Conservation (phyloP, 2,113 vertebrate genomes). For the Silurus glanis region DNA sequence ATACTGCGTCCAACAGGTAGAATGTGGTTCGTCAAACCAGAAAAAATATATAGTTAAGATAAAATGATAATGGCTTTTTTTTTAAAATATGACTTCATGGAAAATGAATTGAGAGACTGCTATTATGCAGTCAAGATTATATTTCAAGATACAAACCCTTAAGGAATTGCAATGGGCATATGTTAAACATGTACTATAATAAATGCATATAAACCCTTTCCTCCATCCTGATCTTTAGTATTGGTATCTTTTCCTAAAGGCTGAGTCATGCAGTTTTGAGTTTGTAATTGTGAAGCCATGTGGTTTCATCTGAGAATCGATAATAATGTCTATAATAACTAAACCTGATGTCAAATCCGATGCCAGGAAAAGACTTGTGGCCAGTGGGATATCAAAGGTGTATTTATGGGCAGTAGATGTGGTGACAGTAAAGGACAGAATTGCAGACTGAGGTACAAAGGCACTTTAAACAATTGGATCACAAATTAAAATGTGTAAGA, state of each 20-base stretch:
- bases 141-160: neutral
- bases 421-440: neutral
- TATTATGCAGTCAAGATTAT: neutral
- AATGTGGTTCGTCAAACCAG: neutral
- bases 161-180: neutral
- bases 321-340: conserved; percentile 9
- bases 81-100: neutral
- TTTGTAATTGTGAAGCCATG: neutral
- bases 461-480: neutral
- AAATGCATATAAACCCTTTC: neutral
- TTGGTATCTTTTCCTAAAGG: neutral
- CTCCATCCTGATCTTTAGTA: neutral
- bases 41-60: neutral
- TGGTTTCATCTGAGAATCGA: neutral
- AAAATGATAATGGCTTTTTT: neutral
- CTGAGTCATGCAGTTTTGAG: conserved; percentile 5
- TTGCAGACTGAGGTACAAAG: neutral
- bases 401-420: neutral
- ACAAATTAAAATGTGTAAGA: neutral
- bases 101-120: neutral
- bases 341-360: neutral
- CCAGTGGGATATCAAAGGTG: conserved; percentile 27
- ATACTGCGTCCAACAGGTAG: neutral
- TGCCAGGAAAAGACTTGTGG: conserved; percentile 4
- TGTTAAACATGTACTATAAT: neutral